Percentiles rank a stretch among this genome's conserved stretches.
Evolutionary conservation across 2,888 invertebrate species (phyloP).

Genomic region (Tanaodytes sp.): DNA sequence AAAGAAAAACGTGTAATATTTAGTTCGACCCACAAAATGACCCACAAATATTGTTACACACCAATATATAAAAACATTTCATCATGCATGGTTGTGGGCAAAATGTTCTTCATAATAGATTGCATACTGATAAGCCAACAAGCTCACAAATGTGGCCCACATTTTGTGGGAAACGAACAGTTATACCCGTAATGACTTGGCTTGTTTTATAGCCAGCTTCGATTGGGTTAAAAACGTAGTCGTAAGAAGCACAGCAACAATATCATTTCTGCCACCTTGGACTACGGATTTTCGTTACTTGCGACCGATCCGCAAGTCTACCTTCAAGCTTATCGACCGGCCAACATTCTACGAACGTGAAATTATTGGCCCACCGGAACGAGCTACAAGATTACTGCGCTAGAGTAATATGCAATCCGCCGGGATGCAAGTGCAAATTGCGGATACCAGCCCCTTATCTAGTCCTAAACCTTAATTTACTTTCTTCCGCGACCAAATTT

Average conservation of each 20-base stretch:
- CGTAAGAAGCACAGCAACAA: conserved; percentile 46
- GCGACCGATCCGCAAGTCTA: conserved; percentile 29
- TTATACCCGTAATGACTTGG: no score
- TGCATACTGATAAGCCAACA: no score
- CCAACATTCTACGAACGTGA: conserved; percentile 40
- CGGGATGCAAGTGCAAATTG: conserved; percentile 50
- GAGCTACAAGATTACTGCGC: conserved; percentile 45
- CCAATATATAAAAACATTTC: background rate
- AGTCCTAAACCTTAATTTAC: background rate
- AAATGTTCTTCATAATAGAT: no score
- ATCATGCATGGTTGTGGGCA: no score
- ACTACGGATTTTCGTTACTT: conserved; percentile 14
- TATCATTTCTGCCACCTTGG: conserved; percentile 31
- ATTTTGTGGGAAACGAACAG: no score
- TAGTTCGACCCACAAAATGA: no score
- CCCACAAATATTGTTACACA: no score
- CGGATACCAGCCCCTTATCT: no score
- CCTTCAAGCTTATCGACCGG: conserved; percentile 45
- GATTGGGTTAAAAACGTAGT: conserved; percentile 39
- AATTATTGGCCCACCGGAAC: conserved; percentile 41
- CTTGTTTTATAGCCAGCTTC: no score
- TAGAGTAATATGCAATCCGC: conserved; percentile 45
- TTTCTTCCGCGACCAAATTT: conserved; percentile 38
- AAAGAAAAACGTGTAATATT: no score
- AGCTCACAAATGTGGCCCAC: no score